A percentile compares a stretch with the other conserved stretches of the same genome.
phyloP scores from a whole-genome alignment of 2,113 vertebrate species.

The Ariopsis seemanni region DNA sequence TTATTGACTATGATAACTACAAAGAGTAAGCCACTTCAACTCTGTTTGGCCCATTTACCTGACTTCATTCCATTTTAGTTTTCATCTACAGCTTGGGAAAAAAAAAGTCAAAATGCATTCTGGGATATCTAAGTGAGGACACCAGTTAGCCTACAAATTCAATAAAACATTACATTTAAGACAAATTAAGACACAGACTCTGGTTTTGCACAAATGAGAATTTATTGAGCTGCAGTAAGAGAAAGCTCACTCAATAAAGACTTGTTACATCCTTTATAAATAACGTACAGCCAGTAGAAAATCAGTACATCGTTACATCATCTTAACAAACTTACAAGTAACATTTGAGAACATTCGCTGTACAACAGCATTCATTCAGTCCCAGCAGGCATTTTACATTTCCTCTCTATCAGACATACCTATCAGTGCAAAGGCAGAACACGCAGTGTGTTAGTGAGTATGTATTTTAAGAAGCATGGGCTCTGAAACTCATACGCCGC shows the following conservation, averaged over 20 bases:
- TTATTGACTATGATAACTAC: background rate
- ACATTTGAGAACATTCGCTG: slow-evolving; percentile 48
- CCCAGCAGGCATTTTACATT: slow-evolving; percentile 42
- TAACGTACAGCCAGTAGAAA: slow-evolving; percentile 45
- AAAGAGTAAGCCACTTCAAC: background rate
- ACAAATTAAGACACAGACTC: background rate
- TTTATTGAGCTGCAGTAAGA: slow-evolving; percentile 46
- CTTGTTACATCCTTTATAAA: slow-evolving; percentile 53
- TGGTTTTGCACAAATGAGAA: slow-evolving; percentile 29
- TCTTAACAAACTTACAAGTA: slow-evolving; percentile 42
- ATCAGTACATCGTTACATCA: slow-evolving; percentile 51
- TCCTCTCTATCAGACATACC: slow-evolving; percentile 25
- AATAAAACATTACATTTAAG: background rate
- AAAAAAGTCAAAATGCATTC: background rate
- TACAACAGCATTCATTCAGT: slow-evolving; percentile 60
- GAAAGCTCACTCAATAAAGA: slow-evolving; percentile 39
- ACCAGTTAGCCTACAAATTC: background rate
- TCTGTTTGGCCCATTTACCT: background rate
- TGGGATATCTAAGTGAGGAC: background rate
- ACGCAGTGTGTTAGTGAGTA: slow-evolving; percentile 20
- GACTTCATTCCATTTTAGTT: background rate
- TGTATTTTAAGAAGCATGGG: slow-evolving; percentile 62
- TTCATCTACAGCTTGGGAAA: background rate
- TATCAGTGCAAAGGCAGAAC: slow-evolving; percentile 40
- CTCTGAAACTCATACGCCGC: slow-evolving; percentile 59